A percentile compares a stretch with the other conserved stretches of the same genome.
These are phyloP conservation scores for Ctenodactylus gundi DNA, from an alignment of 2,113 vertebrate species.

Conservation along the genomic window DNA sequence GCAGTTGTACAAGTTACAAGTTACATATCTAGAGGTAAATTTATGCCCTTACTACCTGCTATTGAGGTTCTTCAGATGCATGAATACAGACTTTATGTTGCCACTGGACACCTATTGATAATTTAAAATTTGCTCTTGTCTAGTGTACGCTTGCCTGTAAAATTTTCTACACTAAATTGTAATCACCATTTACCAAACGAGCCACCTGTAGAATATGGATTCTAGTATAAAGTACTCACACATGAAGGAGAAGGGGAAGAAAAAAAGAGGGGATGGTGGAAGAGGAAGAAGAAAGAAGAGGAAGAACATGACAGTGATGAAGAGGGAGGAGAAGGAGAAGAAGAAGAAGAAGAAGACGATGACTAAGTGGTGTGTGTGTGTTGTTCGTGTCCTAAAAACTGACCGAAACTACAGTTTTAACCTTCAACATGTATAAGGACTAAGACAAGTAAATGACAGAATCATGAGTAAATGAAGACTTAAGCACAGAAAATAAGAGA, in stretches of 20 bases:
- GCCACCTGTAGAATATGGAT: not conserved
- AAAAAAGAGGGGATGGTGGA: not conserved
- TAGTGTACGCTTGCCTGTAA: not conserved
- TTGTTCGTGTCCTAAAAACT: too few relatives aligned
- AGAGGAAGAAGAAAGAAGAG: not conserved
- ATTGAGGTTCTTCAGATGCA: not conserved
- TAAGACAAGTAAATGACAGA: not conserved
- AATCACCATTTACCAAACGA: not conserved
- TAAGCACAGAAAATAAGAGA: not conserved
- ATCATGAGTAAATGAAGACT: not conserved
- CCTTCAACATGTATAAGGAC: not conserved
- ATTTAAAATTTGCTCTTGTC: constrained; percentile 1
- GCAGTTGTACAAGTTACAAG: not conserved
- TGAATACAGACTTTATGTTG: not conserved
- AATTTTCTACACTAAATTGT: constrained; percentile 15
- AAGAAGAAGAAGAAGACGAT: not conserved
- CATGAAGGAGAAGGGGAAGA: not conserved
- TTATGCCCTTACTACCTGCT: not conserved
- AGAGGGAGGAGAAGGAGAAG: not conserved
- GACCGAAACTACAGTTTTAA: not conserved
- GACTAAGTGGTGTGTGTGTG: too few relatives aligned
- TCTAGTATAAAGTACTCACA: not conserved
- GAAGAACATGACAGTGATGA: not conserved
- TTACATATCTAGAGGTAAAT: too few relatives aligned
- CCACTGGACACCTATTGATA: not conserved